Conservation (phyloP, 2,888 invertebrate genomes). For the Mimachlamys varia region DNA sequence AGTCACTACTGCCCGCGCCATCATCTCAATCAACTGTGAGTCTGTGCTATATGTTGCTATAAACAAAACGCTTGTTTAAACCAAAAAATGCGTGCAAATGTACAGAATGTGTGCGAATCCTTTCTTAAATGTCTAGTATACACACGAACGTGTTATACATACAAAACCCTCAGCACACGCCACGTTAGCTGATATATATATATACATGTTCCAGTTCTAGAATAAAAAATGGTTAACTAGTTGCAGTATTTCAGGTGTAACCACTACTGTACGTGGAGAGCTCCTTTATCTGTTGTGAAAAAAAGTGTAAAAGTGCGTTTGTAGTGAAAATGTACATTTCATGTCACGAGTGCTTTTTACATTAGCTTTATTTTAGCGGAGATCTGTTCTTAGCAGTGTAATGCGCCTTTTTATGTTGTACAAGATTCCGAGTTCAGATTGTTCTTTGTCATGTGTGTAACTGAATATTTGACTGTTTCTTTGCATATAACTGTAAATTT, state of each 20-base stretch:
- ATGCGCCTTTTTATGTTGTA: neutral
- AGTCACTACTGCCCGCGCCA: constrained; percentile 16
- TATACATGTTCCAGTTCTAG: neutral
- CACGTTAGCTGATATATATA: neutral
- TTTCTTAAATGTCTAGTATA: neutral
- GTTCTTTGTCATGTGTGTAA: constrained; percentile 3
- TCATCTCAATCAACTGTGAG: constrained; percentile 31
- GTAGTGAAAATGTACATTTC: neutral
- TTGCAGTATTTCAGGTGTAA: no score
- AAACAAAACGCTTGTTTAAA: neutral
- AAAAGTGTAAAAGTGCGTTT: neutral
- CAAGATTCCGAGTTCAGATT: neutral
- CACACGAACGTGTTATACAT: neutral
- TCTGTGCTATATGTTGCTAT: neutral
- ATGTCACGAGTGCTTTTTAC: neutral
- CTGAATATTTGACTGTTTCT: neutral
- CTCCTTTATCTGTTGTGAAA: neutral
- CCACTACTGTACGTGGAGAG: no score
- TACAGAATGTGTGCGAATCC: neutral
- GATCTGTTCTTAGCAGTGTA: neutral
- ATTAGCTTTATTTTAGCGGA: neutral
- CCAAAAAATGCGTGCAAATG: neutral
- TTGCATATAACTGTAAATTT: neutral
- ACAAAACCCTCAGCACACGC: neutral
- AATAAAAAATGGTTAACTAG: neutral